Evolutionary conservation across 2,888 invertebrate species (phyloP).

Genomic region (Myathropa florea): DNA sequence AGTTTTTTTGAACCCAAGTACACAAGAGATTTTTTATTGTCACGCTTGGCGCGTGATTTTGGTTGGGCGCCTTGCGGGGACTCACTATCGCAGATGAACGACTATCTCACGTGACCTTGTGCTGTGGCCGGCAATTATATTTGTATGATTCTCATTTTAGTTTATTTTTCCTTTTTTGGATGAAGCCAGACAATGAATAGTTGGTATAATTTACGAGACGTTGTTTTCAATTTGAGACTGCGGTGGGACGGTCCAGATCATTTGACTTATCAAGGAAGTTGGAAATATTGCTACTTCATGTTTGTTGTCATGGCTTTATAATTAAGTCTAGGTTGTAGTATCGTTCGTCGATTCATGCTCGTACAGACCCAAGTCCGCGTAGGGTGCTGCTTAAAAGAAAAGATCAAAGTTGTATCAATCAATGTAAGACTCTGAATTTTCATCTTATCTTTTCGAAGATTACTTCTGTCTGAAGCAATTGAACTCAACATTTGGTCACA

Average conservation of each 20-base stretch:
- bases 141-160: too few species aligned
- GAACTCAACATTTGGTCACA: neutral
- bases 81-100: conserved; percentile 22
- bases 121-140: too few species aligned
- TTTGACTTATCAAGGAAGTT: neutral
- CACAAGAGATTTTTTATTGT: too few species aligned
- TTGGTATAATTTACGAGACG: neutral
- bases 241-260: neutral
- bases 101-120: conserved; percentile 19
- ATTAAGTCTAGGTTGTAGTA: neutral
- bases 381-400: neutral
- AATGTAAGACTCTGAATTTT: neutral
- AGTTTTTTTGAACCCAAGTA: too few species aligned
- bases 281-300: neutral
- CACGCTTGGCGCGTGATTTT: neutral
- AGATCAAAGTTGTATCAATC: neutral
- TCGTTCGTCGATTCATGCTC: too few species aligned
- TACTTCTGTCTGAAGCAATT: neutral
- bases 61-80: neutral
- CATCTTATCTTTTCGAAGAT: neutral
- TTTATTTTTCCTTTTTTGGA: too few species aligned
- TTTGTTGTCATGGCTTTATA: neutral
- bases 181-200: neutral
- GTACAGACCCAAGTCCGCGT: too few species aligned
- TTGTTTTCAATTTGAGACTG: neutral